Evolutionary conservation across 2,113 vertebrate genomes (phyloP).

Genomic region (Cepphus grylle): DNA sequence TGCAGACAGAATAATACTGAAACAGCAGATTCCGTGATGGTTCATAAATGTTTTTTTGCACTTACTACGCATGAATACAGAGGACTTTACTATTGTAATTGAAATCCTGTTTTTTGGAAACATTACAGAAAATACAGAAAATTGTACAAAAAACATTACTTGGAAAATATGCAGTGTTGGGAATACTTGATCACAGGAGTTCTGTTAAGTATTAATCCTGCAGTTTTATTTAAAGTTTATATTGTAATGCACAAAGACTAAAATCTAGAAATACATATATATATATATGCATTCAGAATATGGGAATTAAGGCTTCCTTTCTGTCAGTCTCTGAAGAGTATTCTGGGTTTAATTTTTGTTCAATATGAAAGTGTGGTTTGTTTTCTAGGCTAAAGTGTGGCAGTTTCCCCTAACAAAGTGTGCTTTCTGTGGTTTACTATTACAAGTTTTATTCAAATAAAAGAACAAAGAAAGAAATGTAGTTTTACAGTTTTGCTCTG

Average conservation of each 20-base stretch:
- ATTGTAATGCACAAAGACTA: background rate
- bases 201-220: background rate
- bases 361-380: background rate
- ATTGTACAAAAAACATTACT: background rate
- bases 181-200: background rate
- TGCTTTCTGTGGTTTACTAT: background rate
- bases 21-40: background rate
- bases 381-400: background rate
- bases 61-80: background rate
- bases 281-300: background rate
- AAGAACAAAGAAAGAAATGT: accelerated
- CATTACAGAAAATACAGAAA: too few species aligned
- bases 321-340: background rate
- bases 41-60: background rate
- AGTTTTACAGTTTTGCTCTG: background rate
- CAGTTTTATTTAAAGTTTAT: background rate
- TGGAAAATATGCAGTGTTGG: background rate
- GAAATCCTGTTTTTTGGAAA: background rate
- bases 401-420: background rate
- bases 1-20: background rate
- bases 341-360: background rate
- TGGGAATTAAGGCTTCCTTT: background rate
- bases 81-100: background rate
- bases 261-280: background rate
- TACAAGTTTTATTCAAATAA: background rate